phyloP scores from a whole-genome alignment of 2,797 vertebrate genomes.

The Rhinatrema bivittatum region DNA sequence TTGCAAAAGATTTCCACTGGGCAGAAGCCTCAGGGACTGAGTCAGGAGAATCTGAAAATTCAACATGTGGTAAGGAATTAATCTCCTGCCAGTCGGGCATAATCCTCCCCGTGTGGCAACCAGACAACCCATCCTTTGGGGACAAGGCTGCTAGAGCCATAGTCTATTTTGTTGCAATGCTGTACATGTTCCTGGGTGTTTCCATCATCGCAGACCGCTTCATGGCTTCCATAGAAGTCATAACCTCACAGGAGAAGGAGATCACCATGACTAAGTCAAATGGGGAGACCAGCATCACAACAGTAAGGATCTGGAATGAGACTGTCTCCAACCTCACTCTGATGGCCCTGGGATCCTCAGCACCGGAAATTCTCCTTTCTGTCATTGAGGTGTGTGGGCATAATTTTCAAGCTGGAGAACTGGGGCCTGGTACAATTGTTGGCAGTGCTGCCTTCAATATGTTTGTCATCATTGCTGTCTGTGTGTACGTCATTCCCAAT shows the following conservation, averaged over 20 bases:
- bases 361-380: constrained; percentile 87
- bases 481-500: constrained; percentile 77
- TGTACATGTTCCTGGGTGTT: constrained; percentile 91
- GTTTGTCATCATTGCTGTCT: constrained; percentile 89
- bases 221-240: constrained; percentile 95
- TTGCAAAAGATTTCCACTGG: no score
- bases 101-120: constrained; percentile 81
- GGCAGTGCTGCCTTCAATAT: constrained; percentile 95
- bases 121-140: constrained; percentile 65
- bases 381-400: constrained; percentile 93
- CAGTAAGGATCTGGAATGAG: constrained; percentile 83
- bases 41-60: neutral
- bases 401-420: constrained; percentile 79
- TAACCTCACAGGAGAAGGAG: constrained; percentile 90
- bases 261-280: constrained; percentile 86
- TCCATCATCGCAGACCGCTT: constrained; percentile 95
- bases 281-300: constrained; percentile 79
- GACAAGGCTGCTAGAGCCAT: constrained; percentile 77
- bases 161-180: constrained; percentile 83
- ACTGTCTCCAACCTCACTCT: constrained; percentile 92
- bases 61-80: constrained; percentile 19
- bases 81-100: constrained; percentile 68
- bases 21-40: no score
- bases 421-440: constrained; percentile 88
- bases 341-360: constrained; percentile 91